A percentile compares a stretch with the other conserved stretches of the same genome.
These are phyloP conservation scores for Podilymbus podiceps DNA, from an alignment of 2,113 vertebrate species.

Conservation along the genomic window DNA sequence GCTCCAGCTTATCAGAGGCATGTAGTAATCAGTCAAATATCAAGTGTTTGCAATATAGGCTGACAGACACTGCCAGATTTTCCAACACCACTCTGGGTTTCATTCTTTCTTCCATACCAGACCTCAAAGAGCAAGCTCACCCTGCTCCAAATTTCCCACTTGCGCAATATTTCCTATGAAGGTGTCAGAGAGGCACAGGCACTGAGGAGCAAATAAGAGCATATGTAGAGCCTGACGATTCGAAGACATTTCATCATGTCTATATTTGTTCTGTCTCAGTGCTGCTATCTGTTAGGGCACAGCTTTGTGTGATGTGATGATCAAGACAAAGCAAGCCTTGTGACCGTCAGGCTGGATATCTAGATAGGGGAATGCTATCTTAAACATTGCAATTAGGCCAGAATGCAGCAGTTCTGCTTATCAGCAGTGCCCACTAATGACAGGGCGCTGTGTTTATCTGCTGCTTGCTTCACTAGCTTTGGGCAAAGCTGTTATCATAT, in stretches of 20 bases:
- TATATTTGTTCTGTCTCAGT: neutral
- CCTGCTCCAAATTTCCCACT: neutral
- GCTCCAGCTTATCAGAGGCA: neutral
- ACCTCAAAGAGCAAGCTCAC: neutral
- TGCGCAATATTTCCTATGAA: neutral
- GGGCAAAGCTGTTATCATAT: neutral
- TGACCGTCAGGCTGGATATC: neutral
- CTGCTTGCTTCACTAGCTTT: neutral
- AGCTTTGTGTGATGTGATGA: neutral
- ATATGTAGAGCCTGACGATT: neutral
- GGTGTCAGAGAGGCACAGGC: neutral
- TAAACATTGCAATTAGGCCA: neutral
- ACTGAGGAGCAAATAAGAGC: neutral
- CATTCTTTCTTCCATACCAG: neutral
- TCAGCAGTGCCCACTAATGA: neutral
- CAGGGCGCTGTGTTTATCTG: neutral
- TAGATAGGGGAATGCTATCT: neutral
- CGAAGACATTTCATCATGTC: neutral
- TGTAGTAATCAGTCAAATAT: neutral
- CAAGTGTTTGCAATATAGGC: neutral
- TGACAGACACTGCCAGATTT: neutral
- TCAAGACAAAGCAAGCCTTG: neutral
- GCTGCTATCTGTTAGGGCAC: neutral
- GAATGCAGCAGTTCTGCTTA: neutral
- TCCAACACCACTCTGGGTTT: neutral